These are phyloP conservation scores for Eristalis pertinax DNA, from an alignment of 2,888 invertebrate genomes.

Conservation along the genomic window DNA sequence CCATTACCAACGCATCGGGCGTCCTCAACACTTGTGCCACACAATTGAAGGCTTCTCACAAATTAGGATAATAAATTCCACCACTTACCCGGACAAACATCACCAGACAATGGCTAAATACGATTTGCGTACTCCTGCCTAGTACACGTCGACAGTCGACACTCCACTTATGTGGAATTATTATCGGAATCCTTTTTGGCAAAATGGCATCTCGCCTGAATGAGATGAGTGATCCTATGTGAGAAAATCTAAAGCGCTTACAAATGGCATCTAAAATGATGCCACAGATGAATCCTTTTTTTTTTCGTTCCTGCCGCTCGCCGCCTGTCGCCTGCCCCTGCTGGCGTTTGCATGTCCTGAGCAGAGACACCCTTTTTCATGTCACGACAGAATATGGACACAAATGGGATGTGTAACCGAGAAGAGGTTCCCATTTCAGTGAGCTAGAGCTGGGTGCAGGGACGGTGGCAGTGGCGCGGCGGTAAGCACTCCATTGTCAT, in stretches of 20 bases:
- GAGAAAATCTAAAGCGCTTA: constrained; percentile 70
- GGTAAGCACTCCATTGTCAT: constrained; percentile 59
- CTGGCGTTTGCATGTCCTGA: not conserved
- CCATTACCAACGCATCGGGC: not conserved
- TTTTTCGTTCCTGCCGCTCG: not conserved
- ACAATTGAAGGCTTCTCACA: constrained; percentile 10
- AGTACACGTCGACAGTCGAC: constrained; percentile 60
- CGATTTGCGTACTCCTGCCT: constrained; percentile 55
- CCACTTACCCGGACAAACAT: constrained; percentile 63
- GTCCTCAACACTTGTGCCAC: not conserved
- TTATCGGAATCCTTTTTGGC: constrained; percentile 69
- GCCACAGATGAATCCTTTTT: constrained; percentile 58
- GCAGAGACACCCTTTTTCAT: constrained; percentile 60
- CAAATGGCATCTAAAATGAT: constrained; percentile 67
- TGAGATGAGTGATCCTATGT: constrained; percentile 66
- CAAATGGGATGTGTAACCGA: constrained; percentile 51
- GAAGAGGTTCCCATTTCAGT: constrained; percentile 63
- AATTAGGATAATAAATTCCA: constrained; percentile 53
- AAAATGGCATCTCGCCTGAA: constrained; percentile 64
- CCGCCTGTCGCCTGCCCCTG: not conserved
- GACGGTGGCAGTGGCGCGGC: not conserved
- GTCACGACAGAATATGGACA: constrained; percentile 58
- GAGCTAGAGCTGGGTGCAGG: not conserved
- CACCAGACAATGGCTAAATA: constrained; percentile 62
- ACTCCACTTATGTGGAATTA: constrained; percentile 65